Evolutionary conservation across 2,113 vertebrate species (phyloP), one percentile per base, ranked within the genome.

Genomic region (Petromus typicus): DNA sequence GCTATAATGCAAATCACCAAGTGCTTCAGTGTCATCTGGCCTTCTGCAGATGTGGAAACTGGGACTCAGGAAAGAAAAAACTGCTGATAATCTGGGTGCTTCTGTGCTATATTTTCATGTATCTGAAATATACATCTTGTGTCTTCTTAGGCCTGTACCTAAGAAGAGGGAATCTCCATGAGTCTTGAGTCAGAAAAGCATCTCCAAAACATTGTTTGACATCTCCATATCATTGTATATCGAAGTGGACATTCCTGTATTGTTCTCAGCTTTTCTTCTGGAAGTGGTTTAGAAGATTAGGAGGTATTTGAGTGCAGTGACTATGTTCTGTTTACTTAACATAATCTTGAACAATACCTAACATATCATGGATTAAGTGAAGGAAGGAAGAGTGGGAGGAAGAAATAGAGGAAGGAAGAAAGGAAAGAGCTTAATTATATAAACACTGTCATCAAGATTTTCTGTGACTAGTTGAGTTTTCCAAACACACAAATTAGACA

Each of bases 11-110:
- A 22, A 89, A 37, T 54, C 82, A 0, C 76, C 5, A 2, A 3
- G 0, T 4, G 10, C 2, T 1, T 0, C 6, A 40, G 37, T 4
- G 43, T 43, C 88, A 37, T 5, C 30, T 3, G 23, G 59, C 9
- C 30, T 51, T 30, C 7, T 2, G 0, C 1, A 0, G 30, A 25
- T 30, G 7, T 4, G 37, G 23, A 85, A 64, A 54, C 2, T 23
- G 23, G 27, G 14, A 32, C 27, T 43, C 48, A 64, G 73, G 3
- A 37, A 79, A 16, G 16, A 40, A 6, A 22, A 17, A 75, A 34
- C 7, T 7, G 7, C 17, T 17, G 27, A 20, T 4, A 7, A 1
- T 59, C 71, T 45, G 69, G 32, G 18, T 20, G 1, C 30, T 27
- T 30, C 76, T 34, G 27, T 32, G 34, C 54, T 23, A 18, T 43